Base-by-base conservation (phyloP, 2,797 vertebrate genomes). In the Clarias pachynema region DNA sequence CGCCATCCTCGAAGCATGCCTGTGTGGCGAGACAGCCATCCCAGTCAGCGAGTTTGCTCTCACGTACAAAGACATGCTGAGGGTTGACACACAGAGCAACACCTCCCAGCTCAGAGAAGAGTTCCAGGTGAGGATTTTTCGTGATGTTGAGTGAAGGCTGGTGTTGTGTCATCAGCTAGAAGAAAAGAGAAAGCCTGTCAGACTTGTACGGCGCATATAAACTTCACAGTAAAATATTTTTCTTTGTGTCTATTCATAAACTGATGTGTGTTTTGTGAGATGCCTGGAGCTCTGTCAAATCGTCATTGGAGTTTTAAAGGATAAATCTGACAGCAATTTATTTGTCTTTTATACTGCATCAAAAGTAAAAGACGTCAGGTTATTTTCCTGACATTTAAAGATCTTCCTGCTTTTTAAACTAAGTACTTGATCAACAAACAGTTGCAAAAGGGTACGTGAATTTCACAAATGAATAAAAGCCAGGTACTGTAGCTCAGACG, bases 71-170 rank as follows among this genome's bases (percentile, higher is more conserved):
- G 97, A 99, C 92, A 97, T 99, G 96, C 93, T 98, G 87, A 97
- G 96, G 90, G 97, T 99, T 31, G 98, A 99, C 90, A 96, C 97
- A 0, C 98, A 99, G 94, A 98, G 97, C 92, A 99, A 99, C 93
- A 98, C 97, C 5, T 98, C 97, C 0, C 97, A 96, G 91, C 95
- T 99, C 75, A 92, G 97, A 88, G 97, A 99, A 90, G 98, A 99
- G 91, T 99, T 98, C 89, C 97, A 99, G 97, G 98, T 98, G 88
- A 90, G 87, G 20, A 9, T 10, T n/a, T 56, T 37, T 4, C 56
- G 44, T 49, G 44, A 44, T 44, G 53, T 12, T 12, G 4, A 9
- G 7, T 40, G 5, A 79, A 63, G 12, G 56, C 10, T 56, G 5
- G 2, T 62, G 4, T 60, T 15, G 1, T 78, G 4, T 60, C 34